Base-by-base conservation (phyloP, 1,140 invertebrate genomes). In the Orius laevigatus region DNA sequence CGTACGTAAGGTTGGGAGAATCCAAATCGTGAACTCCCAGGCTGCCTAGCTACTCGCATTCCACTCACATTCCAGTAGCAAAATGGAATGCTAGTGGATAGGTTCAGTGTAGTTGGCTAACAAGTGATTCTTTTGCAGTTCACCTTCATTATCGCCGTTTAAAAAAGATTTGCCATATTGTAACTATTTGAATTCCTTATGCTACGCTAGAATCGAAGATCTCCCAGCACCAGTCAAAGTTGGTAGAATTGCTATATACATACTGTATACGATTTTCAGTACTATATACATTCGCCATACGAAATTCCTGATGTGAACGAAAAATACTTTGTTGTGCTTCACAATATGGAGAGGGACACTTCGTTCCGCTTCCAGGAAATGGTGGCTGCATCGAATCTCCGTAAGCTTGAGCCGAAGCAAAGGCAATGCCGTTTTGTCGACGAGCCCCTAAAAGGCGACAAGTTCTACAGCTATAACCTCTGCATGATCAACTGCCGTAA, bases 401-500 rank as follows among this genome's bases (percentile, higher is more conserved):
- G 57, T 44, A 40, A 36, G 11, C 62, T 81, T 34, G 42, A 53
- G 18, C 51, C 51, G 1, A 62, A 60, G 2, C 78, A 80, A 54
- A 63, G 78, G 46, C 71, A 75, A 52, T 53, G 51, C 38, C 20
- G 75, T 4, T 79, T 76, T 56, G 62, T 66, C 14, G 61, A 75
- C 51, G 78, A 81, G 61, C 56, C 56, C 1, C 11, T 31, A 2
- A 38, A 70, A 73, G 34, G 72, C 69, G 45, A 66, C 72, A 14
- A 36, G 0, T 71, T 75, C 12, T 80, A 81, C 58, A 73, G 74
- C 8, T 78, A 77, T 52, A 75, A 71, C 1, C 58, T 76, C 40
- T 81, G 78, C 53, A 63, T 74, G 4, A 76, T 76, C 63, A 73
- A 79, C 53, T 81, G 78, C 40, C 66, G 78, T 11, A 66, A 75